Evolutionary conservation across 2,797 vertebrate genomes (phyloP).

Genomic region (Megaceryle alcyon): DNA sequence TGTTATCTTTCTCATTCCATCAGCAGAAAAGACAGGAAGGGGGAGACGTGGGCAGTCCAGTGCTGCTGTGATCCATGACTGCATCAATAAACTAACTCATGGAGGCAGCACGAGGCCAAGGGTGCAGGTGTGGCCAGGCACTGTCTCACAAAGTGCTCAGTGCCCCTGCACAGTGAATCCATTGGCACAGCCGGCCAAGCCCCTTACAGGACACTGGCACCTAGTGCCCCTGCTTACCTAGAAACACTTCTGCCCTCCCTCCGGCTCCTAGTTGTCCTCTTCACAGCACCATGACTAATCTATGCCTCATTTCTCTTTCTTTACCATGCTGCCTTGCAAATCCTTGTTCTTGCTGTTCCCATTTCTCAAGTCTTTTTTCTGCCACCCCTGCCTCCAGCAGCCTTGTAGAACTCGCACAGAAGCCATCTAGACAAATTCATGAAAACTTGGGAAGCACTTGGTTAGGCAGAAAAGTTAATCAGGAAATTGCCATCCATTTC

Average conservation of each 20-base stretch:
- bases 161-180: rapidly evolving
- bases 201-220: rapidly evolving
- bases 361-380: background rate
- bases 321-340: background rate
- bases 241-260: background rate
- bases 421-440: constrained; percentile 38
- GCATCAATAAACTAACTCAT: rapidly evolving
- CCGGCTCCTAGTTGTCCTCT: background rate
- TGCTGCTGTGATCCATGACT: rapidly evolving
- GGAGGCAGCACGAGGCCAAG: background rate
- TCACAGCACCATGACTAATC: background rate
- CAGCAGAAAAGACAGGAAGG: background rate
- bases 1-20: background rate
- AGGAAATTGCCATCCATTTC: constrained; percentile 52
- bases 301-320: background rate
- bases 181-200: background rate
- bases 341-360: background rate
- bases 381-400: background rate
- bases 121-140: rapidly evolving
- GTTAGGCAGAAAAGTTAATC: constrained; percentile 40
- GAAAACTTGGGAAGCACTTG: constrained; percentile 25
- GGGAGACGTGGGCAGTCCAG: background rate
- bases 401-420: background rate
- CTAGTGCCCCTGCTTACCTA: background rate
- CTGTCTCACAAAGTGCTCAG: rapidly evolving